These are phyloP conservation scores for Phenganax subtilis DNA, from an alignment of 92 coral and sea anemone species.

Conservation along the genomic window DNA sequence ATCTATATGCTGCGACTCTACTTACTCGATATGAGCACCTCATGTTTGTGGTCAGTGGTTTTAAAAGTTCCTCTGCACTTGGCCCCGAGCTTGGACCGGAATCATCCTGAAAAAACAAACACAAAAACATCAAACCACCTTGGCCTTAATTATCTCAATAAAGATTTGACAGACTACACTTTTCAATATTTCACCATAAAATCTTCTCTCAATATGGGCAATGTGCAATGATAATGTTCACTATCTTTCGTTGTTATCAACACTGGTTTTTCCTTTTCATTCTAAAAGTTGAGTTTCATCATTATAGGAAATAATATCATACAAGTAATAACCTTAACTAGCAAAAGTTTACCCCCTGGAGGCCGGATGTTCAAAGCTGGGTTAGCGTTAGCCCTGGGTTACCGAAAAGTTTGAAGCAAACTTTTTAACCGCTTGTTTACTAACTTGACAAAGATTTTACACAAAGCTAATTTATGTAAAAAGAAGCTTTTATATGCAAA, in stretches of 20 bases:
- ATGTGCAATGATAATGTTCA: constrained; percentile 78
- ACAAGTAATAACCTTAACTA: too few species aligned
- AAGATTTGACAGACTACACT: not conserved
- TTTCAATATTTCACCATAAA: not conserved
- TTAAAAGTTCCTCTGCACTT: constrained; percentile 62
- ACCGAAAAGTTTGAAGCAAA: too few species aligned
- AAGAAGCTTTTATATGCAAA: too few species aligned
- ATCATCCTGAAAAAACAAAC: constrained; percentile 1
- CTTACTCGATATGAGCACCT: constrained; percentile 89
- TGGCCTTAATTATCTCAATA: not conserved
- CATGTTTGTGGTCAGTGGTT: constrained; percentile 58
- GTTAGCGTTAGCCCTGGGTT: too few species aligned
- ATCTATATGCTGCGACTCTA: not conserved
- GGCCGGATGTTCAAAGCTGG: too few species aligned
- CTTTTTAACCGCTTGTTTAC: too few species aligned
- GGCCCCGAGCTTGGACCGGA: constrained; percentile 50
- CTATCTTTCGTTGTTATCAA: constrained; percentile 79
- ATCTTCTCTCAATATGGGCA: constrained; percentile 52
- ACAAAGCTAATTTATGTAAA: too few species aligned
- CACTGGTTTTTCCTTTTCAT: constrained; percentile 75
- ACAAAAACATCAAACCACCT: not conserved
- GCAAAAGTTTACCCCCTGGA: too few species aligned
- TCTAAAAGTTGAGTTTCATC: constrained; percentile 43
- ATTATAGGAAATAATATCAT: not conserved
- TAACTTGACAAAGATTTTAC: too few species aligned